These are phyloP conservation scores for Macaca nemestrina DNA, from an alignment of 2,113 vertebrate species.

Conservation along the genomic window DNA sequence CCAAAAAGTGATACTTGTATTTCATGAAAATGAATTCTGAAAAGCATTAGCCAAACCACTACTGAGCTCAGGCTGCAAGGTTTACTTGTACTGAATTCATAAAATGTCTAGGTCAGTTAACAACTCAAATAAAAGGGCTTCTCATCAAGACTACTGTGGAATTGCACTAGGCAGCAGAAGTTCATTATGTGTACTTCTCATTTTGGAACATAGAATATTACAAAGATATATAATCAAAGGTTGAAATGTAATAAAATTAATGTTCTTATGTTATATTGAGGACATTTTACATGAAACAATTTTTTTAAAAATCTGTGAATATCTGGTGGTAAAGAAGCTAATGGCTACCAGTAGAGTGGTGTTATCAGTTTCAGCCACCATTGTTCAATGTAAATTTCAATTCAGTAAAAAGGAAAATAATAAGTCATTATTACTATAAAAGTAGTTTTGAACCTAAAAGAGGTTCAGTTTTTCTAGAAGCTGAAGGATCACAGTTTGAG, in stretches of 20 bases:
- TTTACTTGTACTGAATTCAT: slow-evolving; percentile 15
- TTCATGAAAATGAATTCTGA: neutral
- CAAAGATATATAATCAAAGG: neutral
- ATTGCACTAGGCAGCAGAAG: neutral
- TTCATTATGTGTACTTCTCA: neutral
- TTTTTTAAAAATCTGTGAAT: neutral
- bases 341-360: neutral
- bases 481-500: neutral
- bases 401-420: neutral
- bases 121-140: neutral
- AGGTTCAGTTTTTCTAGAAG: neutral
- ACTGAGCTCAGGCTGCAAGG: neutral
- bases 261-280: neutral
- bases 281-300: neutral
- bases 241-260: neutral
- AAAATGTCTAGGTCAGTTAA: neutral
- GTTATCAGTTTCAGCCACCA: neutral
- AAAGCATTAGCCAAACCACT: neutral
- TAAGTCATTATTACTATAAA: neutral
- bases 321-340: neutral
- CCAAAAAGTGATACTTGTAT: neutral
- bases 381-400: neutral
- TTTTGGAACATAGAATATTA: neutral
- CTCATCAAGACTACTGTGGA: too few species aligned
- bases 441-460: neutral